These are phyloP conservation scores for Leptodactylus fuscus DNA, from an alignment of 2,113 vertebrate genomes.

Conservation along the genomic window DNA sequence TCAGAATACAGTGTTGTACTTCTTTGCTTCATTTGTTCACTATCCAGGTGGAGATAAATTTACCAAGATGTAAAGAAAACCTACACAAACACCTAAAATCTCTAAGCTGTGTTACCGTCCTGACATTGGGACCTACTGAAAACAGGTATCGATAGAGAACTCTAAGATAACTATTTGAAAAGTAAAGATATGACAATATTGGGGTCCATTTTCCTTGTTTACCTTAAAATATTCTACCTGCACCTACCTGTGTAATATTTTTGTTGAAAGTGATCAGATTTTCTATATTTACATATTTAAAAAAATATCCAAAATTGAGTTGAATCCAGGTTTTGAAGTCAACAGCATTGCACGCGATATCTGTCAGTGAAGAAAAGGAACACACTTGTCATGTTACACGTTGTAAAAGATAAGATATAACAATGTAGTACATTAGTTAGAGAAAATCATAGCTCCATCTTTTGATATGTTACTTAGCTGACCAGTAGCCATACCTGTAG, in stretches of 20 bases:
- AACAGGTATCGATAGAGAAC: not conserved
- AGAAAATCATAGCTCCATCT: too few relatives aligned
- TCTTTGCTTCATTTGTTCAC: not conserved
- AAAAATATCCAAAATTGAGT: conserved; percentile 35
- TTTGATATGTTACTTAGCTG: too few relatives aligned
- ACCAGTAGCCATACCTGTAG: too few relatives aligned
- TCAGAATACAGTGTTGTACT: not conserved
- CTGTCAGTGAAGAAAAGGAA: not conserved
- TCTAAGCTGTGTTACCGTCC: too few relatives aligned
- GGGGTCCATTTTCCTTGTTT: not conserved
- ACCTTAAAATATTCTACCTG: not conserved
- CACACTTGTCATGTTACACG: too few relatives aligned
- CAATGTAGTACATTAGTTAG: too few relatives aligned
- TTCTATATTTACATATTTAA: not conserved
- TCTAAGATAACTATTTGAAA: not conserved
- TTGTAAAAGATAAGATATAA: too few relatives aligned
- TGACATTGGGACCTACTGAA: not conserved
- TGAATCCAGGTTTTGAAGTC: conserved; percentile 26
- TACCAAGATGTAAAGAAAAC: too few relatives aligned
- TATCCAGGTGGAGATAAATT: too few relatives aligned
- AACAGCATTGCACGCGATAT: conserved; percentile 38
- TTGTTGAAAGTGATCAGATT: not conserved
- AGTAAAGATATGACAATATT: not conserved
- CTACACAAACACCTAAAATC: too few relatives aligned
- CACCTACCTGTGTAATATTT: not conserved